Evolutionary conservation across 2,797 vertebrate species (phyloP).

Genomic region (Coreius guichenoti): DNA sequence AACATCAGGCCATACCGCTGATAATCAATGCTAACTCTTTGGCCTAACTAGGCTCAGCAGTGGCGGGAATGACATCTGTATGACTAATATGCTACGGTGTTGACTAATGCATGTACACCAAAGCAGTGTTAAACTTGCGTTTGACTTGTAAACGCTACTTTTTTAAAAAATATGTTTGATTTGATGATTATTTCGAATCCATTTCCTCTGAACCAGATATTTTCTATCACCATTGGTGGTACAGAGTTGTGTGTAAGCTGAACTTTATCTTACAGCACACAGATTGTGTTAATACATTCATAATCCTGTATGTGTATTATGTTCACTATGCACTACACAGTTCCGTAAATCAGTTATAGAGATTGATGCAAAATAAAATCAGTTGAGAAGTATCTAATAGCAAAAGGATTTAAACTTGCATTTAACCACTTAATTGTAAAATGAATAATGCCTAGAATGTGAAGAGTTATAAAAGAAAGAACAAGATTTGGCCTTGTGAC

Average conservation of each 20-base stretch:
- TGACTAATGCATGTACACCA: constrained; percentile 48
- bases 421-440: constrained; percentile 21
- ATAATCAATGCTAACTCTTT: constrained; percentile 45
- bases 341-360: constrained; percentile 10
- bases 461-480: constrained; percentile 17
- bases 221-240: constrained; percentile 26
- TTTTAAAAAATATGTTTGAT: background rate
- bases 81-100: constrained; percentile 37
- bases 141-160: constrained; percentile 27
- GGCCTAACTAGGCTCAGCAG: constrained; percentile 19
- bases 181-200: constrained; percentile 21
- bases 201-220: background rate
- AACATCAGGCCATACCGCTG: constrained; percentile 59
- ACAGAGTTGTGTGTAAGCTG: constrained; percentile 19
- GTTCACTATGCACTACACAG: constrained; percentile 33
- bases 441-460: constrained; percentile 35
- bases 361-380: constrained; percentile 9
- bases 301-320: background rate
- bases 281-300: constrained; percentile 18
- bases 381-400: background rate
- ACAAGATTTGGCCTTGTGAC: constrained; percentile 54
- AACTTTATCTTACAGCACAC: constrained; percentile 18
- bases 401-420: constrained; percentile 7
- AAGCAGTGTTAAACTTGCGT: constrained; percentile 52
- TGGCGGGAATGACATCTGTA: constrained; percentile 24